Conservation (phyloP, 2,888 invertebrate genomes). For the Rambutsinella grinnellia region DNA sequence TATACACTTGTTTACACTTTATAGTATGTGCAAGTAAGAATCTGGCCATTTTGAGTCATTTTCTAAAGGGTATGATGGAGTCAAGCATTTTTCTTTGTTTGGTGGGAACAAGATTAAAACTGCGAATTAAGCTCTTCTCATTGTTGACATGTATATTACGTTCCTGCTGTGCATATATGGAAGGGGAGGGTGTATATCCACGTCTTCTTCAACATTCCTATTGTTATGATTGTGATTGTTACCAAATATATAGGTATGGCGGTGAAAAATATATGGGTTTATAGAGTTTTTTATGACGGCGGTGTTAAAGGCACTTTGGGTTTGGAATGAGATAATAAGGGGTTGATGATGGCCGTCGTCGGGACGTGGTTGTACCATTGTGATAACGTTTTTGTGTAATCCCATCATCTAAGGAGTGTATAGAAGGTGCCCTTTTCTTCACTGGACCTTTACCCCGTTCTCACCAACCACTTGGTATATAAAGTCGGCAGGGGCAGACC, state of each 20-base stretch:
- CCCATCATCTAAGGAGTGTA: constrained; percentile 40
- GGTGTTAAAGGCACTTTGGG: constrained; percentile 33
- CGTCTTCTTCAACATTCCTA: constrained; percentile 28
- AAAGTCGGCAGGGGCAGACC: constrained; percentile 26
- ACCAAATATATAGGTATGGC: neutral
- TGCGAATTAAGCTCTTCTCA: constrained; percentile 26
- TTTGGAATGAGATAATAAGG: constrained; percentile 35
- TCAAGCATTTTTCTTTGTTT: constrained; percentile 30
- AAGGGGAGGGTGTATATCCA: constrained; percentile 15
- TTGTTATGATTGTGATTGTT: constrained; percentile 43
- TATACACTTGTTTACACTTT: constrained; percentile 35
- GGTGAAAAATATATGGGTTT: neutral
- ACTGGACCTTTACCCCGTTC: constrained; percentile 49
- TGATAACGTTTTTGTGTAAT: constrained; percentile 47
- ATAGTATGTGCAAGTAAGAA: no score
- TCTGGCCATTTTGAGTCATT: no score
- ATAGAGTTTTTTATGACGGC: neutral
- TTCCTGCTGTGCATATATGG: constrained; percentile 4
- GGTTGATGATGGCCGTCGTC: constrained; percentile 41
- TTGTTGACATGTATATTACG: constrained; percentile 30
- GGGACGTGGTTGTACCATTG: constrained; percentile 57
- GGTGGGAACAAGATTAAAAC: constrained; percentile 22
- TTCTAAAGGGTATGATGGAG: no score
- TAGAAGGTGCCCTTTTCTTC: constrained; percentile 22
- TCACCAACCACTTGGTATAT: constrained; percentile 39